Evolutionary conservation across 2,888 invertebrate genomes (phyloP), one percentile per base, ranked within the genome.

Genomic region (Calliphora vomitoria): DNA sequence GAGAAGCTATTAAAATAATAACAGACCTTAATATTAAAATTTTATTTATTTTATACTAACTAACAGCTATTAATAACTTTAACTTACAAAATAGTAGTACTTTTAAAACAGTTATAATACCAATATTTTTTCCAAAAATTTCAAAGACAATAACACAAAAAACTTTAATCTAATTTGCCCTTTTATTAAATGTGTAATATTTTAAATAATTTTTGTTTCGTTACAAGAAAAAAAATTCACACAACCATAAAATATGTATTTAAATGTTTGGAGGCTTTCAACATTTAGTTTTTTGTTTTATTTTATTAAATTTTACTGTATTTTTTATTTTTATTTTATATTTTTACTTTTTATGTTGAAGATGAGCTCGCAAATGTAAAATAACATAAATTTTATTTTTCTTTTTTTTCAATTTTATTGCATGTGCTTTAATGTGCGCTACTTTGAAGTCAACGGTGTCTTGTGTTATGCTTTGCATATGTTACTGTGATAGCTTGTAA

Each of bases 361-460:
- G 68, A 75, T 82, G 76, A 82, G 68, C 50, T 76, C 31, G 75
- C 47, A 41, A 68, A 66, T 62, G 60, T 60, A 60, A 69, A 75
- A 82, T 76, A n/a, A n/a, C n/a, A n/a, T n/a, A 69, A 69, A 76
- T 76, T 69, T 76, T 31, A 58, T 41, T 72, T 55, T 69, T 69
- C 2, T 31, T 31, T 41, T 41, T 41, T 18, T 20, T 5, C 25
- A 25, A 44, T 47, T 68, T 11, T 60, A 60, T 74, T 60, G 60
- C 44, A 60, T 60, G 74, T 74, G 74, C 10, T 58, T 53, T n/a
- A 13, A 35, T 38, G 20, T 10, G 11, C 20, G 35, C 62, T 50
- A 50, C 50, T 50, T 11, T 13, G 5, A 15, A 13, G 15, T 5
- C 13, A 18, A 8, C n/a, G 53, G n/a, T 18, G 3, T 53, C 53